Conservation (phyloP, 2,888 invertebrate species). For the Coenonympha arcania region DNA sequence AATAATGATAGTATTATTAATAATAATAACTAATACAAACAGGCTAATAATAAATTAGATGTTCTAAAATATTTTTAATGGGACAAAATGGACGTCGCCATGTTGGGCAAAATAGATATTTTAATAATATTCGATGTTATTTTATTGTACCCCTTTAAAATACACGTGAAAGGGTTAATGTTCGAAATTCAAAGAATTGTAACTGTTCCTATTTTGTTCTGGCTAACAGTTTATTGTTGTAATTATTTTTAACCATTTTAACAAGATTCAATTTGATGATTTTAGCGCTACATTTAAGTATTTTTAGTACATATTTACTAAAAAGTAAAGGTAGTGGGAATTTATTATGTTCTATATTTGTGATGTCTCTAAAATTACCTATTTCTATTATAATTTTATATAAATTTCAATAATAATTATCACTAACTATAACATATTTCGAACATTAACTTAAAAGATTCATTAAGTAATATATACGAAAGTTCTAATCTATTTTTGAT, state of each 20-base stretch:
- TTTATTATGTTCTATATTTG: too few relatives aligned
- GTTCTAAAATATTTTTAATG: slow-evolving; percentile 26
- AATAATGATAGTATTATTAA: slow-evolving; percentile 13
- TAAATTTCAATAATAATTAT: not conserved
- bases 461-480: slow-evolving; percentile 1
- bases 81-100: slow-evolving; percentile 17
- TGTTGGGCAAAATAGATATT: slow-evolving; percentile 26
- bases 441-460: slow-evolving; percentile 21
- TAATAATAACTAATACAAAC: too few relatives aligned
- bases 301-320: too few relatives aligned
- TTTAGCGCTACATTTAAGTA: not conserved
- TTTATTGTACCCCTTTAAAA: slow-evolving; percentile 19
- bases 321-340: too few relatives aligned
- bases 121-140: slow-evolving; percentile 21
- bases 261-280: too few relatives aligned
- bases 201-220: too few relatives aligned
- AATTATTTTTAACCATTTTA: too few relatives aligned
- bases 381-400: too few relatives aligned
- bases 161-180: slow-evolving; percentile 16
- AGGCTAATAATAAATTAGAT: not conserved
- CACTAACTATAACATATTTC: too few relatives aligned
- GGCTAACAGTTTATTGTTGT: too few relatives aligned
- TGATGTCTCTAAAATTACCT: too few relatives aligned
- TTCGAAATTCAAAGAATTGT: slow-evolving; percentile 2
- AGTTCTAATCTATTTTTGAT: slow-evolving; percentile 30